These are phyloP conservation scores for Alauda arvensis DNA, from an alignment of 2,797 vertebrate species.

Conservation along the genomic window DNA sequence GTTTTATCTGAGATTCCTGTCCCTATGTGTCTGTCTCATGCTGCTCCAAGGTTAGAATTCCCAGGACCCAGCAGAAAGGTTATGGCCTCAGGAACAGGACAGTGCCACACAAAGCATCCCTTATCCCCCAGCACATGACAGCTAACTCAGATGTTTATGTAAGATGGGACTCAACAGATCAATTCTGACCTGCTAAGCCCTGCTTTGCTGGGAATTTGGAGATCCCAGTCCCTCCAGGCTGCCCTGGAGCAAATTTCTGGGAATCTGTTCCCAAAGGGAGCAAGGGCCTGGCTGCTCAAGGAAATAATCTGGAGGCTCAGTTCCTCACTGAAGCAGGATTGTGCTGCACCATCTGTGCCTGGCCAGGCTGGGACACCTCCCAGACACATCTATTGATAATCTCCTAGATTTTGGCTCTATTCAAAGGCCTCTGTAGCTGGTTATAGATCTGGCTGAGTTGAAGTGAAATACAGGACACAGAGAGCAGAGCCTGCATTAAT, in stretches of 20 bases:
- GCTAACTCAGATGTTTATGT: conserved; percentile 62
- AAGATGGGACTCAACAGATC: conserved; percentile 53
- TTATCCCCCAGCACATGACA: conserved; percentile 59
- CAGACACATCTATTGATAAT: background rate
- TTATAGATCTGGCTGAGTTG: background rate
- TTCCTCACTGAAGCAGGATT: conserved; percentile 9
- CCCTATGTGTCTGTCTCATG: background rate
- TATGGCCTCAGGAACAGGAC: conserved; percentile 28
- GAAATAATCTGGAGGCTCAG: background rate
- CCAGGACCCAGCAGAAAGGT: conserved; percentile 3
- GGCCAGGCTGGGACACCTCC: background rate
- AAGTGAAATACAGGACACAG: background rate
- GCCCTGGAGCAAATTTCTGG: background rate
- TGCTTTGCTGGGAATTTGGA: background rate
- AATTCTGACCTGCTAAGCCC: conserved; percentile 43
- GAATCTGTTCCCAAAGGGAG: background rate
- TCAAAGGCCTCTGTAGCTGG: background rate
- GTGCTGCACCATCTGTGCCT: background rate
- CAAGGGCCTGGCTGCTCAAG: background rate
- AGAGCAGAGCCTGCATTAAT: background rate
- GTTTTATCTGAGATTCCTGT: background rate
- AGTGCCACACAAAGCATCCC: conserved; percentile 59
- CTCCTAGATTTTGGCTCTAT: background rate
- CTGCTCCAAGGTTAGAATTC: background rate
- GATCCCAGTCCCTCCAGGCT: background rate